Conservation (phyloP, 2,888 invertebrate genomes). For the Drosophila birchii region DNA sequence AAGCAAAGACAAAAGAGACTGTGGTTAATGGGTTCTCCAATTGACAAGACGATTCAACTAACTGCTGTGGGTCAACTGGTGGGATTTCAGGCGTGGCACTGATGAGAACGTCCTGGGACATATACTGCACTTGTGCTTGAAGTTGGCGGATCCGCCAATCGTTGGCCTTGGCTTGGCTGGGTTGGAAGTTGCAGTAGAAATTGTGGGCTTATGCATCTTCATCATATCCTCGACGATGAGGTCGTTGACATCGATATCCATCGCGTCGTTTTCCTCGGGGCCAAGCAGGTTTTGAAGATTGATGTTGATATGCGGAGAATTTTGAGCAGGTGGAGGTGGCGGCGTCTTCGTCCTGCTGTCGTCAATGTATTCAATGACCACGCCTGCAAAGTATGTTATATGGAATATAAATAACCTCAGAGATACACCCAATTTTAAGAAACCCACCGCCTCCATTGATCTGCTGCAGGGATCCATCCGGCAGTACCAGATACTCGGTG, state of each 20-base stretch:
- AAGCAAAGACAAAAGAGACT: not conserved
- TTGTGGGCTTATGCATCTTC: conserved; percentile 36
- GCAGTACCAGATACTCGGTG: conserved; percentile 77
- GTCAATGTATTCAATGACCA: conserved; percentile 81
- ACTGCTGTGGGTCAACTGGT: conserved; percentile 69
- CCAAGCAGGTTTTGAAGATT: conserved; percentile 55
- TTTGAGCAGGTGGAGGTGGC: not conserved
- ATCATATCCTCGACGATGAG: conserved; percentile 66
- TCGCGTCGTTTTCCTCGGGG: conserved; percentile 37
- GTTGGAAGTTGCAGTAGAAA: conserved; percentile 1
- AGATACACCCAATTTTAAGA: fast-evolving
- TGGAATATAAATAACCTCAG: not conserved
- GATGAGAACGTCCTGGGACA: conserved; percentile 66
- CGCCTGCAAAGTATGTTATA: conserved; percentile 50
- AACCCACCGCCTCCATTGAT: conserved; percentile 61
- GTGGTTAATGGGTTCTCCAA: not conserved
- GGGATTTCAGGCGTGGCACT: conserved; percentile 65
- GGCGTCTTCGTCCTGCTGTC: conserved; percentile 44
- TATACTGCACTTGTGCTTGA: conserved; percentile 64
- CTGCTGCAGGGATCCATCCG: conserved; percentile 79
- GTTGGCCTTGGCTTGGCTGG: conserved; percentile 47
- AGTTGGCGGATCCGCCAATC: conserved; percentile 18
- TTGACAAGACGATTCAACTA: conserved; percentile 26
- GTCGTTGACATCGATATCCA: conserved; percentile 72
- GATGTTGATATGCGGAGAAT: conserved; percentile 28